phyloP scores from a whole-genome alignment of 2,888 invertebrate genomes.

The Mythimna impura region DNA sequence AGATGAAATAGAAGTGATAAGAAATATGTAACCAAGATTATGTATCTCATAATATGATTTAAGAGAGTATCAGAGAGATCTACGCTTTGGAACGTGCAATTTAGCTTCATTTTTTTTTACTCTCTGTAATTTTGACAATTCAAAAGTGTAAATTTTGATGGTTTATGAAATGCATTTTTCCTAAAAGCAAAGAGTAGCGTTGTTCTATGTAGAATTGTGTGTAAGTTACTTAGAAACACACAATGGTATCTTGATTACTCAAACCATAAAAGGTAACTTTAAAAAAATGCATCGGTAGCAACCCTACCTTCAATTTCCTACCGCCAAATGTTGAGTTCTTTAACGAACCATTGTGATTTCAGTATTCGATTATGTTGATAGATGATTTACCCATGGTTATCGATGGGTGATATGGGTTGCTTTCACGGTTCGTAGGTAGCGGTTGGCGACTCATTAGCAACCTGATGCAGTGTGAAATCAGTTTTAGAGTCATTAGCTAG shows the following conservation, averaged over 20 bases:
- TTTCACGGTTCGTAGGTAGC: conserved; percentile 59
- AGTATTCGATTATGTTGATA: conserved; percentile 87
- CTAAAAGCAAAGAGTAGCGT: no score
- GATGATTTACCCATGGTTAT: conserved; percentile 78
- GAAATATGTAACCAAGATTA: no score
- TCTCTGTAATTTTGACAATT: no score
- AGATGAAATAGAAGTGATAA: no score
- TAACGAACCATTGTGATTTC: conserved; percentile 89
- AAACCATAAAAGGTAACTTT: no score
- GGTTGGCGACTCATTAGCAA: conserved; percentile 66
- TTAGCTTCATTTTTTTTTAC: no score
- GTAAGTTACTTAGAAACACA: neutral
- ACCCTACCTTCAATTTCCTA: conserved; percentile 57
- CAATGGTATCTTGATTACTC: neutral
- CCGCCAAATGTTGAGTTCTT: conserved; percentile 72
- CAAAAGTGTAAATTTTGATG: no score
- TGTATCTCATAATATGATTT: no score
- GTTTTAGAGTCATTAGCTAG: conserved; percentile 55
- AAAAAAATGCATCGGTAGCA: conserved; percentile 62
- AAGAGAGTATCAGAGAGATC: no score
- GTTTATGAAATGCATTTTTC: no score
- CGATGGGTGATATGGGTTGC: conserved; percentile 57
- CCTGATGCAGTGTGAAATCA: conserved; percentile 71
- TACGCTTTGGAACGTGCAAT: no score
- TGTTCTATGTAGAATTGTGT: no score